phyloP scores from a whole-genome alignment of 2,113 vertebrate species.

The Todiramphus chloris region DNA sequence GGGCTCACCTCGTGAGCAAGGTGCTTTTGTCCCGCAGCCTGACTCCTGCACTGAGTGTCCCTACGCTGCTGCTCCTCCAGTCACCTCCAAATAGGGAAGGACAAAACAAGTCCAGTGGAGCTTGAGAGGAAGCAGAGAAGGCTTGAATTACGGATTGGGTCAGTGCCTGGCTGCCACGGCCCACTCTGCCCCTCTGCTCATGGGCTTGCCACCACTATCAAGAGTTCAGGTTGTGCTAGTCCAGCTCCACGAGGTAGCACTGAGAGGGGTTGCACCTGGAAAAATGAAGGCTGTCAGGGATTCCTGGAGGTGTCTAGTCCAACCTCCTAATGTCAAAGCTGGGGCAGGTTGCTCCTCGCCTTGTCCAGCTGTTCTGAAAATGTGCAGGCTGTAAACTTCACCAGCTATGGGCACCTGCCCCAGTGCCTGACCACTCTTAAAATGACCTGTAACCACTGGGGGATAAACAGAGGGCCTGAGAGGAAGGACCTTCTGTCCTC shows the following conservation, averaged over 20 bases:
- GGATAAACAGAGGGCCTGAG: neutral
- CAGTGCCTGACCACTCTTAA: neutral
- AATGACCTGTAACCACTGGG: neutral
- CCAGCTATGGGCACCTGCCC: neutral
- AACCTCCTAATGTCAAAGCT: neutral
- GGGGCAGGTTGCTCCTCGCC: neutral
- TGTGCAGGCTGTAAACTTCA: neutral
- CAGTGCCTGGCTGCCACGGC: neutral
- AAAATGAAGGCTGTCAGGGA: neutral
- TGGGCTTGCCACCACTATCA: neutral
- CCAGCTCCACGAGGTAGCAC: neutral
- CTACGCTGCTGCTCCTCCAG: neutral
- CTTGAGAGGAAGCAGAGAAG: neutral
- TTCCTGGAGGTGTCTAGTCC: neutral
- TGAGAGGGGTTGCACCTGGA: neutral
- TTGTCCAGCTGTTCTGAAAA: neutral
- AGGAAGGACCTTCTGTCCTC: neutral
- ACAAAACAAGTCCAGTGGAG: neutral
- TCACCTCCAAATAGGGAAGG: neutral
- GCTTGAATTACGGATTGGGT: neutral
- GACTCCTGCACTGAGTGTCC: accelerated
- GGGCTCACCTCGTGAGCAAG: neutral
- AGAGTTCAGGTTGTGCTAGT: neutral
- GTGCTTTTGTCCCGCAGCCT: neutral
- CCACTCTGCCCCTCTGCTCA: neutral